Evolutionary conservation across 2,797 vertebrate species (phyloP).

Genomic region (Luscinia luscinia): DNA sequence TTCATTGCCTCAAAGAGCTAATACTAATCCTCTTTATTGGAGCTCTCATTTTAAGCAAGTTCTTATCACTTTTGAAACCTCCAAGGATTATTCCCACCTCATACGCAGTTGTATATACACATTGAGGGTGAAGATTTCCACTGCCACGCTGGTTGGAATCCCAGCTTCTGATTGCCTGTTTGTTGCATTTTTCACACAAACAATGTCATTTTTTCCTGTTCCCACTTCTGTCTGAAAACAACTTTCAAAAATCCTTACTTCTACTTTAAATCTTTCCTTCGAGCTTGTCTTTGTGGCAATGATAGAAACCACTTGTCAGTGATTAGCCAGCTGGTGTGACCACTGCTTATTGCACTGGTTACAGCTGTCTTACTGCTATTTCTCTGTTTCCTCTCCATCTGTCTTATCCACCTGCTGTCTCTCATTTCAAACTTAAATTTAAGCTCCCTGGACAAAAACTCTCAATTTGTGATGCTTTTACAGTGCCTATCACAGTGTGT

Average conservation of each 20-base stretch:
- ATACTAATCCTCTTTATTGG: neutral
- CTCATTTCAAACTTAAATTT: conserved; percentile 51
- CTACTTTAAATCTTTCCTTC: conserved; percentile 39
- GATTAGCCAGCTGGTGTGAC: conserved; percentile 64
- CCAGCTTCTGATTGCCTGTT: neutral
- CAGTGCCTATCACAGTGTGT: neutral
- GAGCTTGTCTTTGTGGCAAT: neutral
- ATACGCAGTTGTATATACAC: neutral
- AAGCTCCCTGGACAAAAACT: conserved; percentile 41
- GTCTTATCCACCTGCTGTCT: conserved; percentile 64
- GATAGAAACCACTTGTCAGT: conserved; percentile 44
- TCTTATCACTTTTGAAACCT: neutral
- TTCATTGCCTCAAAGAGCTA: neutral
- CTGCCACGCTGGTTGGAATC: neutral
- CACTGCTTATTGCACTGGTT: conserved; percentile 43
- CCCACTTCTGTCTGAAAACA: neutral
- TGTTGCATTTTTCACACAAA: neutral
- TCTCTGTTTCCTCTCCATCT: conserved; percentile 62
- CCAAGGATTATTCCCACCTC: neutral
- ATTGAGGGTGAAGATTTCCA: neutral
- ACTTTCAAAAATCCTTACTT: neutral
- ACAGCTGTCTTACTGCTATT: conserved; percentile 63
- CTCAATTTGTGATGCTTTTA: conserved; percentile 39
- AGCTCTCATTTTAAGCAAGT: neutral
- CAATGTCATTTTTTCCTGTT: neutral